phyloP scores from a whole-genome alignment of 35 echinoderm and acorn worm species.

The Amphiura filiformis region DNA sequence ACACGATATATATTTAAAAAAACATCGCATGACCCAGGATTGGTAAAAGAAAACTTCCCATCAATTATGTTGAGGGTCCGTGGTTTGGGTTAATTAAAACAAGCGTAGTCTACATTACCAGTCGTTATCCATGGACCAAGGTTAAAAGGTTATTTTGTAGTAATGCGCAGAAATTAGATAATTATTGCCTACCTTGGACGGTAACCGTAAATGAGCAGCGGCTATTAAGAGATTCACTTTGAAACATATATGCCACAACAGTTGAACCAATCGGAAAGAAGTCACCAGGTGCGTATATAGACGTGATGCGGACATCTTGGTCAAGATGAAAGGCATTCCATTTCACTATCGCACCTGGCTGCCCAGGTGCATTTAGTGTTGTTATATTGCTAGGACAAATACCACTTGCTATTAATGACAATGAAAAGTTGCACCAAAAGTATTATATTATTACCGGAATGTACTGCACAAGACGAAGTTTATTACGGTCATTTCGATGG shows the following conservation, averaged over 20 bases:
- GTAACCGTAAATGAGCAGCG: background rate
- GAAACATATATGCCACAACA: background rate
- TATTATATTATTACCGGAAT: background rate
- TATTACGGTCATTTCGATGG: background rate
- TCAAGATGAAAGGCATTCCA: background rate
- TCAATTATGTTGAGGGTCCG: too few relatives aligned
- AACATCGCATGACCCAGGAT: too few relatives aligned
- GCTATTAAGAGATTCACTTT: background rate
- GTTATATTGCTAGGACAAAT: background rate
- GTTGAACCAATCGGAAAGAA: background rate
- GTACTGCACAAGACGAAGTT: background rate
- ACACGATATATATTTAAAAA: too few relatives aligned
- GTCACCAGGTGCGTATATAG: background rate
- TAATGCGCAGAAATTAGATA: too few relatives aligned
- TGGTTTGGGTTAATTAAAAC: too few relatives aligned
- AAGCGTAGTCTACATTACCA: too few relatives aligned
- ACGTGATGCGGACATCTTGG: background rate
- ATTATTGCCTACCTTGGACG: background rate
- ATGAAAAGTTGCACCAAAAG: background rate
- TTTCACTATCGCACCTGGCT: background rate
- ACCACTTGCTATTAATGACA: background rate
- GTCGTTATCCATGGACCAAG: too few relatives aligned
- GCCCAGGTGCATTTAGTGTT: background rate
- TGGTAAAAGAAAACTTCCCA: too few relatives aligned
- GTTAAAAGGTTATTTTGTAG: too few relatives aligned